A percentile compares a stretch with the other conserved stretches of the same genome.
These are phyloP conservation scores for Ceratosolen solmsi DNA, from an alignment of 1,140 invertebrate genomes.

Conservation along the genomic window DNA sequence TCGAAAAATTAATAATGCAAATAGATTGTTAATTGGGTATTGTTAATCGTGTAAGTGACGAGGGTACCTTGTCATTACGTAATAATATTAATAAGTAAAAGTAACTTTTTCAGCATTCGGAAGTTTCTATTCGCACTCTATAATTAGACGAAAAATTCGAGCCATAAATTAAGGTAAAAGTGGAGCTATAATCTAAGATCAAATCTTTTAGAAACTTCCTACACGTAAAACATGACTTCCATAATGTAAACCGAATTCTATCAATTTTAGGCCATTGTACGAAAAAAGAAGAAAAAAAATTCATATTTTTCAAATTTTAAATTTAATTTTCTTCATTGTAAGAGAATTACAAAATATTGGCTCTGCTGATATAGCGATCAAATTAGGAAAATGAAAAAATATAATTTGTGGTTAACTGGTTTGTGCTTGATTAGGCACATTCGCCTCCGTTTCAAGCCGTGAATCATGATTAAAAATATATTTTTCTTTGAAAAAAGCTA, in stretches of 20 bases:
- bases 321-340: background rate
- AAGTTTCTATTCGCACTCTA: background rate
- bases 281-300: background rate
- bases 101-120: background rate
- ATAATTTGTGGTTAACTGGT: background rate
- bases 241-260: background rate
- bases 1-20: background rate
- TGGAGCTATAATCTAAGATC: background rate
- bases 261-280: background rate
- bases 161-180: background rate
- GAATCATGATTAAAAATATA: constrained; percentile 3
- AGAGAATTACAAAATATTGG: background rate
- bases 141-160: background rate
- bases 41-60: too few species aligned
- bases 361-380: background rate
- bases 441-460: background rate
- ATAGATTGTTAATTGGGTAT: background rate
- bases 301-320: background rate
- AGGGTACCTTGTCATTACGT: too few species aligned
- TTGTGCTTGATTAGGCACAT: background rate
- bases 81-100: too few species aligned
- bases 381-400: background rate
- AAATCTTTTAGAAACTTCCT: background rate
- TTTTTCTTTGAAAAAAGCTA: background rate
- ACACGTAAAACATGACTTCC: background rate